Evolutionary conservation across 2,113 vertebrate species (phyloP).

Genomic region (Progne subis): DNA sequence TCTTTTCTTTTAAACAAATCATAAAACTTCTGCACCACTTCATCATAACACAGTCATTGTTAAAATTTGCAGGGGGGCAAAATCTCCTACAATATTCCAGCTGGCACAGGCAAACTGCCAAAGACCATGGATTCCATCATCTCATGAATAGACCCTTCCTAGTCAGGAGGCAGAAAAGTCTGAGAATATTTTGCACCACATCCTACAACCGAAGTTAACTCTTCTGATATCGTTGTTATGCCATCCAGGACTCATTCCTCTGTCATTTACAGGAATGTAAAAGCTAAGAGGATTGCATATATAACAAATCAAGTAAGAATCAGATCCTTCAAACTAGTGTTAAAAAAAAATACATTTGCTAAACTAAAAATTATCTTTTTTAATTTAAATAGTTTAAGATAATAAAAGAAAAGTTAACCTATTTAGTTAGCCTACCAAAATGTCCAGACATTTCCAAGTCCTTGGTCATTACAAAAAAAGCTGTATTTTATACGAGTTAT

Average conservation of each 20-base stretch:
- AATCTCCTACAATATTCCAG: background rate
- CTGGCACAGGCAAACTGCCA: background rate
- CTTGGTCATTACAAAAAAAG: background rate
- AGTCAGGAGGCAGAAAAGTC: background rate
- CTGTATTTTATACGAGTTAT: background rate
- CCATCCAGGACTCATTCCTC: background rate
- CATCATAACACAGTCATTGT: background rate
- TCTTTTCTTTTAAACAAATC: background rate
- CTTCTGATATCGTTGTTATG: background rate
- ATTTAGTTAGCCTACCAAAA: background rate
- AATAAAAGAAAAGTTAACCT: background rate
- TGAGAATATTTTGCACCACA: background rate
- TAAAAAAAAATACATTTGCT: background rate
- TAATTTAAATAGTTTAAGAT: background rate
- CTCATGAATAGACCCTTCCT: background rate
- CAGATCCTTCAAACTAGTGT: background rate
- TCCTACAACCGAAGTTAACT: background rate
- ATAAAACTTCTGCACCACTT: background rate
- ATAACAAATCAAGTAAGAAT: background rate
- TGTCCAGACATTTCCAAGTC: background rate
- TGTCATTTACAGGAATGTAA: background rate
- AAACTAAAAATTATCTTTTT: background rate
- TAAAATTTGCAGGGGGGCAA: background rate
- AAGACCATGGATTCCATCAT: background rate
- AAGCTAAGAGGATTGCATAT: background rate